phyloP scores from a whole-genome alignment of 2,113 vertebrate genomes.

The Nycticorax nycticorax region DNA sequence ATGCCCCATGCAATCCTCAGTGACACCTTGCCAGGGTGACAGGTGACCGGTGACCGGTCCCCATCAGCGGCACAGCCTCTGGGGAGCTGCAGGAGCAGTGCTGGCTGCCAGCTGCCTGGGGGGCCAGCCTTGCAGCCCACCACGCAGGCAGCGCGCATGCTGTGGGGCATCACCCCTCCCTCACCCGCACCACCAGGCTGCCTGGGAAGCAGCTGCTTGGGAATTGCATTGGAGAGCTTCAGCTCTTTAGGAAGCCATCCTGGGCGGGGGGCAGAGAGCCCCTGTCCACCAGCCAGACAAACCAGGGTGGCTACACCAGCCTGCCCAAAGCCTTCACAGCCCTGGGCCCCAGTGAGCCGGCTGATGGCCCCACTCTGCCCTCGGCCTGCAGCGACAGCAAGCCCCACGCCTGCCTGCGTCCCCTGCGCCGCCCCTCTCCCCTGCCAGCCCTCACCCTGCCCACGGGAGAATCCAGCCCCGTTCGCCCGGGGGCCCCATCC shows the following conservation, averaged over 20 bases:
- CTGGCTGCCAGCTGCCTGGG: fast-evolving
- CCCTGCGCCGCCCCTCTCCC: not conserved
- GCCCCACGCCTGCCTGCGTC: not conserved
- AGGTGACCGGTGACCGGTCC: not conserved
- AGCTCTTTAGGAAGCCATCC: not conserved
- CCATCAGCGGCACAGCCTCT: not conserved
- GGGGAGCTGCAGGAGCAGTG: not conserved
- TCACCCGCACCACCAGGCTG: fast-evolving
- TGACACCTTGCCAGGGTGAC: not conserved
- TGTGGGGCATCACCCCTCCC: not conserved
- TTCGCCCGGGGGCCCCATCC: not conserved
- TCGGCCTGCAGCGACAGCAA: not conserved
- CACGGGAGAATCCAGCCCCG: not conserved
- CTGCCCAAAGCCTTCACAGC: not conserved
- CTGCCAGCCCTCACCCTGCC: too few relatives aligned
- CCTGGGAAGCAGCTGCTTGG: not conserved
- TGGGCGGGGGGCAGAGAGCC: fast-evolving
- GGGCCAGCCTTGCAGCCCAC: too few relatives aligned
- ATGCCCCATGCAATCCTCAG: not conserved
- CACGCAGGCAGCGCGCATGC: fast-evolving
- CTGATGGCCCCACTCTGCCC: not conserved
- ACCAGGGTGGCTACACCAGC: not conserved
- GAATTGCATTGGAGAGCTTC: not conserved
- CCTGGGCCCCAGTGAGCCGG: not conserved
- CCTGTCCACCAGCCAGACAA: not conserved